phyloP scores from a whole-genome alignment of 2,888 invertebrate genomes.

The Pecten maximus region DNA sequence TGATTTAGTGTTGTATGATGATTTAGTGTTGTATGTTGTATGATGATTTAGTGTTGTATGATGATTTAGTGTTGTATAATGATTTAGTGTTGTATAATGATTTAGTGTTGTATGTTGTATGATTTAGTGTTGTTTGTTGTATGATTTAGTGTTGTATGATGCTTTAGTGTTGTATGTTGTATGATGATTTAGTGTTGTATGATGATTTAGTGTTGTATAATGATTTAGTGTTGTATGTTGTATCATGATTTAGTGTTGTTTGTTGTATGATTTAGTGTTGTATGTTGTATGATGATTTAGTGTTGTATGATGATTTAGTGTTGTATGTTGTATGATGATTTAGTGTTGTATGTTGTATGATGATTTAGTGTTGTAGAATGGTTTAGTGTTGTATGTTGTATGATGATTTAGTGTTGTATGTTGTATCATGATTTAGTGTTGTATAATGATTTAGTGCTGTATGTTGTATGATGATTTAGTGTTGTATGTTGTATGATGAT shows the following conservation, averaged over 20 bases:
- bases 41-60: too few relatives aligned
- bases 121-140: too few relatives aligned
- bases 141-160: neutral
- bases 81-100: too few relatives aligned
- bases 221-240: too few relatives aligned
- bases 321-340: neutral
- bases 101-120: too few relatives aligned
- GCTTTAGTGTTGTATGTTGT: neutral
- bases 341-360: too few relatives aligned
- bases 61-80: too few relatives aligned
- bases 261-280: neutral
- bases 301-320: neutral
- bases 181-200: neutral
- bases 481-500: too few relatives aligned
- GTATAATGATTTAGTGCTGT: neutral
- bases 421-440: neutral
- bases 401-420: neutral
- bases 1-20: too few relatives aligned
- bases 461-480: too few relatives aligned
- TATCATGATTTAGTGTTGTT: neutral
- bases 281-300: neutral
- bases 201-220: neutral
- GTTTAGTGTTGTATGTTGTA: neutral
- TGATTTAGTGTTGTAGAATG: too few relatives aligned
- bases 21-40: too few relatives aligned